Percentiles rank a stretch among this genome's conserved stretches.
Evolutionary conservation across 92 coral and sea anemone species (phyloP).

Genomic region (Phenganax subtilis): DNA sequence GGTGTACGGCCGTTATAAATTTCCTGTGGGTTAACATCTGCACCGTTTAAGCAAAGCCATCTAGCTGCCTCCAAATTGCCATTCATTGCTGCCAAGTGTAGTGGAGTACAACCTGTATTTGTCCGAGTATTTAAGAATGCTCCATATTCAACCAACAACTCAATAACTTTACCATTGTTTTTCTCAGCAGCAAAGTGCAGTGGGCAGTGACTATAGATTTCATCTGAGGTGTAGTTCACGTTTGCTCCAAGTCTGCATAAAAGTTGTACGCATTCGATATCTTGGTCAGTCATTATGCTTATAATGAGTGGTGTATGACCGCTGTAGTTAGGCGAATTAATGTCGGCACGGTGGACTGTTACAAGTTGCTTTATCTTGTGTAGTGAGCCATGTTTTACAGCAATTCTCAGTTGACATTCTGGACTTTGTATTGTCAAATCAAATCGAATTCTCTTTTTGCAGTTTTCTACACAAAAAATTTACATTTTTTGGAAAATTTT

Average conservation of each 20-base stretch:
- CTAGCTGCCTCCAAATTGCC: constrained; percentile 55
- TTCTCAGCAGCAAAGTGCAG: constrained; percentile 69
- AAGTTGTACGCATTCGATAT: constrained; percentile 9
- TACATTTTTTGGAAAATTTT: neutral
- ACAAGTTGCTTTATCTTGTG: constrained; percentile 22
- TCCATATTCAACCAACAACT: constrained; percentile 65
- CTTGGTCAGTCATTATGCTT: neutral
- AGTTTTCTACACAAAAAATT: neutral
- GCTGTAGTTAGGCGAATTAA: constrained; percentile 22
- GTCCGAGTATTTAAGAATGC: constrained; percentile 55
- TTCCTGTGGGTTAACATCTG: constrained; percentile 60
- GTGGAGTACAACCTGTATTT: constrained; percentile 74
- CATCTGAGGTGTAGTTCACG: constrained; percentile 62
- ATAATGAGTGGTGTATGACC: constrained; percentile 26
- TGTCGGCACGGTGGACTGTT: constrained; percentile 9
- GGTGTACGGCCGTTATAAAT: constrained; percentile 75
- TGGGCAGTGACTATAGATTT: constrained; percentile 68
- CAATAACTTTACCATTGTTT: constrained; percentile 50
- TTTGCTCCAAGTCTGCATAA: constrained; percentile 80
- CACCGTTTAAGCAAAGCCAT: constrained; percentile 66
- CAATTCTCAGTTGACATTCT: constrained; percentile 34
- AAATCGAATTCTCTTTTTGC: constrained; percentile 19
- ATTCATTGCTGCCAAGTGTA: constrained; percentile 73
- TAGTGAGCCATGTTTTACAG: constrained; percentile 22
- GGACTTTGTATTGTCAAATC: constrained; percentile 23